These are phyloP conservation scores for Vulpes lagopus DNA, from an alignment of 2,113 vertebrate genomes.

Conservation along the genomic window DNA sequence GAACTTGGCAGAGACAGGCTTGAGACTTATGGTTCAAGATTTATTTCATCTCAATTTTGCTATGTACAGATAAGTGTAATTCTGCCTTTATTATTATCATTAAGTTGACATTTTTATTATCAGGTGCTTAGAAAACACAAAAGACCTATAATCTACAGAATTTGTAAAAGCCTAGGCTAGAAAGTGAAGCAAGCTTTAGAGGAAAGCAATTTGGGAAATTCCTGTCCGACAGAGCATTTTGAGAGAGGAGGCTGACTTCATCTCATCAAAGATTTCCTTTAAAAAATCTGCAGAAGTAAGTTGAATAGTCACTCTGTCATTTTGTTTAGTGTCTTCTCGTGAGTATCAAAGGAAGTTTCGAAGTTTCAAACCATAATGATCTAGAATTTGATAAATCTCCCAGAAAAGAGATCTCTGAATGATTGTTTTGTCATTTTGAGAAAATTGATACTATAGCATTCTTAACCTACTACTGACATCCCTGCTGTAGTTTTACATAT, in stretches of 20 bases:
- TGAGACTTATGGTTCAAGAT: neutral
- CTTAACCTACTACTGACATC: neutral
- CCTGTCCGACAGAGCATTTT: neutral
- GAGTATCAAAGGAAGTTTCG: neutral
- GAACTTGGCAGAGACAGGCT: neutral
- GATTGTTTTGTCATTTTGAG: neutral
- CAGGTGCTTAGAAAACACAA: neutral
- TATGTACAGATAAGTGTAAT: neutral
- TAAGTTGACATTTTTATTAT: constrained; percentile 20
- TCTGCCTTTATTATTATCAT: neutral
- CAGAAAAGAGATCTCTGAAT: neutral
- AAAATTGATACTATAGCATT: neutral
- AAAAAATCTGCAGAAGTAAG: neutral
- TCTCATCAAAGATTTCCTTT: neutral
- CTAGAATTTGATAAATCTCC: neutral
- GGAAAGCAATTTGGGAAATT: neutral
- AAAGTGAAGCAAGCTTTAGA: neutral
- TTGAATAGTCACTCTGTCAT: neutral
- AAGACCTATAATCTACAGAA: neutral
- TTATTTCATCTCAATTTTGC: neutral
- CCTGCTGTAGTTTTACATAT: neutral
- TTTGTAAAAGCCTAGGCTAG: neutral
- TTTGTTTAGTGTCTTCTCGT: neutral
- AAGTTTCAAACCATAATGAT: constrained; percentile 17
- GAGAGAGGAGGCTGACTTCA: neutral